phyloP scores from a whole-genome alignment of 2,888 invertebrate species.

The Ecdyonurus torrentis region DNA sequence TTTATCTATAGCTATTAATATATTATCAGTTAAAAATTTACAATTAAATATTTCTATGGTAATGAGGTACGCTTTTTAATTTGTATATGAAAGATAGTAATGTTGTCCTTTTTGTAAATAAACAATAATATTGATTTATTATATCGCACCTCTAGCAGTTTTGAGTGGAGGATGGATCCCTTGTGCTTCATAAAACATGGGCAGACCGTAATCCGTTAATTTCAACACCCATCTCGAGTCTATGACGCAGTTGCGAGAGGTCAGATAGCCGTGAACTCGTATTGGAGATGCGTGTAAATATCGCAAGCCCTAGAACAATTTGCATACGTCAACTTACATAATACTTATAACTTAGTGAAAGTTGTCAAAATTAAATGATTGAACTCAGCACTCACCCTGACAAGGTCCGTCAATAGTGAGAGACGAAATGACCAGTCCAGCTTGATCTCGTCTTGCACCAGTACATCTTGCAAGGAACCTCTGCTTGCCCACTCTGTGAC shows the following conservation, averaged over 20 bases:
- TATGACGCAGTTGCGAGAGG: slow-evolving; percentile 84
- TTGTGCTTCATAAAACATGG: slow-evolving; percentile 57
- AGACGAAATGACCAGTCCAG: slow-evolving; percentile 92
- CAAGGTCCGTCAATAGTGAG: slow-evolving; percentile 81
- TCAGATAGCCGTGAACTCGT: slow-evolving; percentile 69
- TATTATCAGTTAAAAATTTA: too few species aligned
- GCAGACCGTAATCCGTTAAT: slow-evolving; percentile 79
- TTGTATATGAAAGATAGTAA: neutral
- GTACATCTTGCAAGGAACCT: slow-evolving; percentile 74
- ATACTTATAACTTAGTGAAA: too few species aligned
- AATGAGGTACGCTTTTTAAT: too few species aligned
- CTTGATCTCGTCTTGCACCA: slow-evolving; percentile 77
- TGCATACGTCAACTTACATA: neutral
- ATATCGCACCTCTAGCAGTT: slow-evolving; percentile 43
- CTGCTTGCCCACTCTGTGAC: slow-evolving; percentile 79
- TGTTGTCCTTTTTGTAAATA: neutral
- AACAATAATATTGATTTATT: neutral
- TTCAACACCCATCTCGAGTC: slow-evolving; percentile 94
- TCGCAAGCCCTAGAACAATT: slow-evolving; percentile 55
- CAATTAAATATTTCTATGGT: too few species aligned
- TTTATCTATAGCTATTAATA: too few species aligned
- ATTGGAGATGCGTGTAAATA: slow-evolving; percentile 73
- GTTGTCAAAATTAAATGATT: neutral
- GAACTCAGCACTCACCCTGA: slow-evolving; percentile 41
- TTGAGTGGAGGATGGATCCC: slow-evolving; percentile 43